Evolutionary conservation across 1,140 invertebrate species (phyloP), one percentile per base, ranked within the genome.

Genomic region (Drosophila mojavensis): DNA sequence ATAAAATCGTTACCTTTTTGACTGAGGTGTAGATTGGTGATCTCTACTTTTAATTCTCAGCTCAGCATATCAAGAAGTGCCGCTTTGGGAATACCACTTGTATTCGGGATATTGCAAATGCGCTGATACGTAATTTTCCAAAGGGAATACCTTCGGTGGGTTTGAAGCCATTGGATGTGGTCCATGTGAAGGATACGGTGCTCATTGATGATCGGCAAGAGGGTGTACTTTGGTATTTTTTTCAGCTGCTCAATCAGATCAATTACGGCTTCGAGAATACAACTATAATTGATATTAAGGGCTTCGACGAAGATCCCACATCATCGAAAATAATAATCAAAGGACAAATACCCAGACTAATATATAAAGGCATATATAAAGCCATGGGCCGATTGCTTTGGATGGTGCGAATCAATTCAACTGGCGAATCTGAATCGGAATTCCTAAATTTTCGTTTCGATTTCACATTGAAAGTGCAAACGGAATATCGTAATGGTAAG

Each of bases 211-310:
- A 85, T 62, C 50, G 63, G 10, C 78, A 66, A 39, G 75, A 75
- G 24, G 81, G 75, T 3, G 78, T 53, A 1, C 70, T 71, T 28
- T 85, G 82, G 82, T 81, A 78, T 41, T 62, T 43, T 43, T 81
- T 85, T 15, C 11, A 78, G 1, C 55, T 85, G 11, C 7, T 75
- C 11, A 74, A 86, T 47, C 82, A 86, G 48, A 56, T 73, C 0
- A 86, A 81, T 50, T 75, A 76, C 39, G 82, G 82, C 2, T 86
- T 86, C 13, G 82, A 86, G 54, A 86, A 86, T 39, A 86, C 75
- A 24, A 86, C 82, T 0, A 86, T 86, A 41, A 81, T 78, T 11
- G 53, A 85, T 30, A 71, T 86, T 0, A 24, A 26, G 3, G 82
- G 82, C 6, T 86, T 86, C 41, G 82, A 70, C 30, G 50, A 61